These are phyloP conservation scores for Polyommatus icarus DNA, from an alignment of 2,888 invertebrate species.

Conservation along the genomic window DNA sequence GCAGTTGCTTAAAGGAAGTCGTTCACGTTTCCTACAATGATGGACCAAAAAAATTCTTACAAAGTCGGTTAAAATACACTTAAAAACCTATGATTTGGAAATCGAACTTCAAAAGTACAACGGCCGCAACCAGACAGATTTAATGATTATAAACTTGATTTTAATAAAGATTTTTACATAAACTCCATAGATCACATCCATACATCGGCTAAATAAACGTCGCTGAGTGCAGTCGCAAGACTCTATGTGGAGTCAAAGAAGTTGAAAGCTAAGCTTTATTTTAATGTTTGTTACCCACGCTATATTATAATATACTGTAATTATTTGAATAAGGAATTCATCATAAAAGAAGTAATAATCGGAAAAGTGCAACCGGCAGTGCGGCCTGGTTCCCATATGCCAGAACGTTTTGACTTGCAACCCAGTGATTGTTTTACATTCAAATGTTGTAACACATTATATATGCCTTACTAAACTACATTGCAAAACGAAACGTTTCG, in stretches of 20 bases:
- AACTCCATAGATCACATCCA: not conserved
- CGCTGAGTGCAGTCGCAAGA: no score
- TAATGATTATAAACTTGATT: not conserved
- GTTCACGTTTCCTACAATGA: not conserved
- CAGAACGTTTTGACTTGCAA: slow-evolving; percentile 16
- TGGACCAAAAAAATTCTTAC: no score
- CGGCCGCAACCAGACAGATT: not conserved
- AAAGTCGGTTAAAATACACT: no score
- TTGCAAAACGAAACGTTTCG: not conserved
- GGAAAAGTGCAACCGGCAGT: slow-evolving; percentile 27
- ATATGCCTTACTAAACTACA: slow-evolving; percentile 12
- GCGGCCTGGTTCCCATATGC: slow-evolving; percentile 25
- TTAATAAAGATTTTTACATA: not conserved
- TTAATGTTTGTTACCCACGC: not conserved
- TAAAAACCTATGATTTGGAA: not conserved
- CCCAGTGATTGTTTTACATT: not conserved
- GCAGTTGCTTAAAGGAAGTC: not conserved
- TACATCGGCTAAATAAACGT: no score
- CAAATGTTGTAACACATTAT: slow-evolving; percentile 10
- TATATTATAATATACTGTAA: not conserved
- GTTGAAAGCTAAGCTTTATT: not conserved
- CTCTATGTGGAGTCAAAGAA: no score
- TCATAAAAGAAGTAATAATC: not conserved
- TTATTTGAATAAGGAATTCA: slow-evolving; percentile 2
- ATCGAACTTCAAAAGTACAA: not conserved